Percentiles rank a stretch among this genome's conserved stretches.
Evolutionary conservation across 2,113 vertebrate genomes (phyloP).

Genomic region (Noturus placidus): DNA sequence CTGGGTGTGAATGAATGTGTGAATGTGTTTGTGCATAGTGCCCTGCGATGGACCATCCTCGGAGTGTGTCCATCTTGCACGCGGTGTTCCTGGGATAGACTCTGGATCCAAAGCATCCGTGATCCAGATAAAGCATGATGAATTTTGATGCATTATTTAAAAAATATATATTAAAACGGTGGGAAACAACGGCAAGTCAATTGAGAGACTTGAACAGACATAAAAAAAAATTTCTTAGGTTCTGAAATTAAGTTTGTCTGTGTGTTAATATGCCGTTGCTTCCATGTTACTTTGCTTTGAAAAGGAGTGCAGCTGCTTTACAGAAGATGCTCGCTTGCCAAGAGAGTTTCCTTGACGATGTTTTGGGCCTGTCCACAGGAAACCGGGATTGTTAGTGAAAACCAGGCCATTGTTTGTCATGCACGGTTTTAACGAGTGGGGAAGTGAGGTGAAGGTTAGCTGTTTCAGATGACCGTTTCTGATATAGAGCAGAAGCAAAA

Average conservation of each 20-base stretch:
- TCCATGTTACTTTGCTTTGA: background rate
- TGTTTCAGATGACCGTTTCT: conserved; percentile 22
- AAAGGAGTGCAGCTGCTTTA: conserved; percentile 7
- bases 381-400: conserved; percentile 41
- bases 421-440: background rate
- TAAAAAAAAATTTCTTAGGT: background rate
- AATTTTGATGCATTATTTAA: background rate
- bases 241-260: background rate
- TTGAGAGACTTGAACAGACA: background rate
- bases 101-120: background rate
- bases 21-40: background rate
- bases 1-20: background rate
- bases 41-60: background rate
- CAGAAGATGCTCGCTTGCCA: conserved; percentile 35
- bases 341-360: conserved; percentile 38
- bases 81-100: background rate
- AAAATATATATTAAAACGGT: background rate
- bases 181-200: background rate
- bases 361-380: conserved; percentile 45
- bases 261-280: background rate
- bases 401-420: conserved; percentile 43
- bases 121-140: background rate
- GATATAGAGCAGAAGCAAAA: background rate
- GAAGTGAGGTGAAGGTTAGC: conserved; percentile 7
- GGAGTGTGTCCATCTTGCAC: background rate